phyloP scores from a whole-genome alignment of 2,797 vertebrate species.

The Peromyscus aztecus region DNA sequence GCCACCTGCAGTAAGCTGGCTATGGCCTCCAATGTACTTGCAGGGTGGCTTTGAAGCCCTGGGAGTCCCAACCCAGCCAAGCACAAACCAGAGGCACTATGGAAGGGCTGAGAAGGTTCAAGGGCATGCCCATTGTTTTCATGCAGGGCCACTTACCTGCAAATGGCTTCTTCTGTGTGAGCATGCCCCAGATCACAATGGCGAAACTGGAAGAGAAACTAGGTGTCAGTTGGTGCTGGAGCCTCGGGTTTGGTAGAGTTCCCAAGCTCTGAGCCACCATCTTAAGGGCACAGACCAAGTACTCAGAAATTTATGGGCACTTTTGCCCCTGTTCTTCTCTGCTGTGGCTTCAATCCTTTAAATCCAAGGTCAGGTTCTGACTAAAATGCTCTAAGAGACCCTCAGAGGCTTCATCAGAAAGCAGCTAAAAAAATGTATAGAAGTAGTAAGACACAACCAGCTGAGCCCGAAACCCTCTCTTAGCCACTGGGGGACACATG shows the following conservation, averaged over 20 bases:
- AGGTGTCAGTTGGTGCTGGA: fast-evolving
- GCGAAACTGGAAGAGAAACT: slow-evolving; percentile 91
- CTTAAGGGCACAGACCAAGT: neutral
- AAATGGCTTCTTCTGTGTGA: slow-evolving; percentile 98
- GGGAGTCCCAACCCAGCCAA: neutral
- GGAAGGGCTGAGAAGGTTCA: too few species aligned
- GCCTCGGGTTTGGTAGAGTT: neutral
- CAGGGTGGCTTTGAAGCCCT: neutral
- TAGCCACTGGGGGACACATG: neutral
- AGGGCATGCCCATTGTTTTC: fast-evolving
- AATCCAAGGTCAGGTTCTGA: neutral
- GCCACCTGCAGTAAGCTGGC: fast-evolving
- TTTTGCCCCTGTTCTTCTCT: neutral
- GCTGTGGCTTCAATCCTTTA: neutral
- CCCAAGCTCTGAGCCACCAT: neutral
- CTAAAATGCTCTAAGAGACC: neutral
- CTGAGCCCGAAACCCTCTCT: neutral
- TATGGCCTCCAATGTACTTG: fast-evolving
- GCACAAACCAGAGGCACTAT: fast-evolving
- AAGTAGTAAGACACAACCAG: neutral
- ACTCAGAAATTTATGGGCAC: neutral
- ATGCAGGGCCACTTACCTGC: slow-evolving; percentile 90
- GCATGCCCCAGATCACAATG: slow-evolving; percentile 97
- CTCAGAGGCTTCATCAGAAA: too few species aligned
- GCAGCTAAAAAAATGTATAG: neutral